A percentile compares a stretch with the other conserved stretches of the same genome.
phyloP scores from a whole-genome alignment of 2,888 invertebrate species.

The Diabrotica balteata region DNA sequence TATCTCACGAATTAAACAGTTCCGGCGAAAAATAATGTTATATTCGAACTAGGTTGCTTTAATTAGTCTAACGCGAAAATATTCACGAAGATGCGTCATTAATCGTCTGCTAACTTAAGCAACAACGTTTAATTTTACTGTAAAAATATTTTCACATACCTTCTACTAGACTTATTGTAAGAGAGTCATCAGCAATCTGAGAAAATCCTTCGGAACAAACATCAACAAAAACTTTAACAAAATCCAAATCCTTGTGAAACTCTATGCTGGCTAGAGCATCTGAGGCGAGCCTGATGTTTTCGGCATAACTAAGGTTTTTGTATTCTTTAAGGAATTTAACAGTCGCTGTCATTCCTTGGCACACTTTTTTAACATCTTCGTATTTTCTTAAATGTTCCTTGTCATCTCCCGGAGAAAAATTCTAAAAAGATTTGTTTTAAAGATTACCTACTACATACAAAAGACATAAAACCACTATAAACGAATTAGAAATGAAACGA shows the following conservation, averaged over 20 bases:
- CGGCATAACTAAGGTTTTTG: slow-evolving; percentile 47
- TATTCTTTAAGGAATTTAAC: slow-evolving; percentile 59
- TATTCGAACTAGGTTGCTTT: too few species aligned
- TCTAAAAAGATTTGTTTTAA: slow-evolving; percentile 46
- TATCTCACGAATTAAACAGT: too few species aligned
- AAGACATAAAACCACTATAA: too few species aligned
- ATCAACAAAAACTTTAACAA: slow-evolving; percentile 59
- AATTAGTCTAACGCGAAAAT: too few species aligned
- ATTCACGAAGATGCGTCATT: too few species aligned
- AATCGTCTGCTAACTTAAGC: too few species aligned
- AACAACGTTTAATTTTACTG: too few species aligned
- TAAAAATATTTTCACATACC: slow-evolving; percentile 29
- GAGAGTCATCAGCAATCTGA: slow-evolving; percentile 40
- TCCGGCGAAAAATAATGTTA: too few species aligned
- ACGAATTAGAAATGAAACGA: too few species aligned
- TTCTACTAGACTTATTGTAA: slow-evolving; percentile 38
- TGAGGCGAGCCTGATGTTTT: slow-evolving; percentile 62
- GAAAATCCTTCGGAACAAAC: slow-evolving; percentile 50
- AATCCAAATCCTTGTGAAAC: slow-evolving; percentile 66
- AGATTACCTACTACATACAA: background rate
- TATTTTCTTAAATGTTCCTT: slow-evolving; percentile 57
- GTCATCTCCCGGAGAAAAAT: slow-evolving; percentile 56
- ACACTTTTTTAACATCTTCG: slow-evolving; percentile 58
- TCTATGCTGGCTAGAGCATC: slow-evolving; percentile 66
- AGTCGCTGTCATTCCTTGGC: slow-evolving; percentile 61